phyloP scores from a whole-genome alignment of 2,113 vertebrate genomes.

The Macaca fascicularis region T2T-MFA8v1.1 NC_088378.1:35039001-35039500 shows the following conservation, averaged over 20 bases:
- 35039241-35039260: neutral
- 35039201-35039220: neutral
- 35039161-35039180: conserved; percentile 42
- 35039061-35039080: too few species aligned
- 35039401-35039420: neutral
- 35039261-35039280: neutral
- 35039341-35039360: neutral
- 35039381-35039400: neutral
- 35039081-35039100: too few species aligned
- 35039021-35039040: too few species aligned
- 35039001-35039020: too few species aligned
- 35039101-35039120: neutral
- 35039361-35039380: neutral
- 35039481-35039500: neutral
- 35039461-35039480: neutral
- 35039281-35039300: neutral
- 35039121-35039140: conserved; percentile 25
- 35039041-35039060: too few species aligned
- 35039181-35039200: neutral
- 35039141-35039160: neutral
- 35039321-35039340: neutral
- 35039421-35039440: neutral
- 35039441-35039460: neutral
- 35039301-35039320: neutral
- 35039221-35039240: neutral